These are phyloP conservation scores for Coremacera marginata DNA, from an alignment of 2,888 invertebrate species.

Conservation along the genomic window DNA sequence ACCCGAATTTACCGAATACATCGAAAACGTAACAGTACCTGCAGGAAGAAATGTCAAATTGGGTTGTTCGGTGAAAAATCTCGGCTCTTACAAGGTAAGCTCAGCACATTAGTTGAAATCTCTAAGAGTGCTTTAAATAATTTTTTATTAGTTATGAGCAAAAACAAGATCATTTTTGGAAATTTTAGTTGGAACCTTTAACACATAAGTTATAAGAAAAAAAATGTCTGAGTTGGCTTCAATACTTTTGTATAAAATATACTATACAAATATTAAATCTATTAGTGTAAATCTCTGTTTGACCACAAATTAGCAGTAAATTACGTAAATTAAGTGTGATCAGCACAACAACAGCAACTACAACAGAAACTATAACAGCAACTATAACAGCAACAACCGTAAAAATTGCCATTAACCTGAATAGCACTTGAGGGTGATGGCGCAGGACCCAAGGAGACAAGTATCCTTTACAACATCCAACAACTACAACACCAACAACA, in stretches of 20 bases:
- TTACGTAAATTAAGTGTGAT: conserved; percentile 29
- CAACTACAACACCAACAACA: not conserved
- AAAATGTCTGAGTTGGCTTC: no score
- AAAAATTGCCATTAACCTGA: conserved; percentile 20
- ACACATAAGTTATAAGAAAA: no score
- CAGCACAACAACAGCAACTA: not conserved
- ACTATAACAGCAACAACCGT: not conserved
- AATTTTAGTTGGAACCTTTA: not conserved
- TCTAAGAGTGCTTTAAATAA: not conserved
- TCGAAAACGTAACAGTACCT: conserved; percentile 86
- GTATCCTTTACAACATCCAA: not conserved
- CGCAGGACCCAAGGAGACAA: conserved; percentile 14
- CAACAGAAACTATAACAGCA: not conserved
- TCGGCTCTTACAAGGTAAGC: conserved; percentile 90
- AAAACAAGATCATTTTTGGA: not conserved
- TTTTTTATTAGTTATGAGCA: not conserved
- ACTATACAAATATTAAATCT: no score
- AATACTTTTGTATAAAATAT: not conserved
- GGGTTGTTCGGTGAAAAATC: conserved; percentile 91
- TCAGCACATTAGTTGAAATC: conserved; percentile 21
- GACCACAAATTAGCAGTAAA: conserved; percentile 6
- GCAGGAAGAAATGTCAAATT: conserved; percentile 90
- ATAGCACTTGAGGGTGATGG: not conserved
- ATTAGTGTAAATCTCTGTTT: not conserved
- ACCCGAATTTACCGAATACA: conserved; percentile 91